Base-by-base conservation (phyloP, 1,140 invertebrate genomes). In the Hyles vespertilio region DNA sequence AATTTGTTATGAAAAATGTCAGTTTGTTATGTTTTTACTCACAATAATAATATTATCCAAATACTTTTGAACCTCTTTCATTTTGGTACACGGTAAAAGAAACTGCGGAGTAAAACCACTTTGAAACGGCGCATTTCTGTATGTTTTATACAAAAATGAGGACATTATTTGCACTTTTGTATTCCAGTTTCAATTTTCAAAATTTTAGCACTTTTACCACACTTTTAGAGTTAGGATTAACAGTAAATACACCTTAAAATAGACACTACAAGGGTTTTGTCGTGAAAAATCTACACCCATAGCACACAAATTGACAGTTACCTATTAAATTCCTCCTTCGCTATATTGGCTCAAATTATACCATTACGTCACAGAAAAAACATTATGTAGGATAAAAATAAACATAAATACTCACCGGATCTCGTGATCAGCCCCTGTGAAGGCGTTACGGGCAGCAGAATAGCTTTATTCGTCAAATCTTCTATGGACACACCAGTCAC, bases 381-480 rank as follows among this genome's bases (percentile, higher is more conserved):
- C 61, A 66, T 60, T 70, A 66, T 66, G 60, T 58, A 59, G 55
- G 67, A 74, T 81, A 65, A 74, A 86, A 88, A 88, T 70, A 72
- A 74, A 70, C 55, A 56, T 55, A 77, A 77, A 75, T 67, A 88
- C 84, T 77, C 69, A 87, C 84, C 85, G 78, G 74, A 81, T 72
- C 72, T 67, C 61, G 72, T 70, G 65, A 72, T 75, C 72, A 77
- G 59, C 67, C 74, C 81, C 72, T 80, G 82, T 64, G 63, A 76
- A 33, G 73, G 81, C 45, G 78, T 72, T 59, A 77, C 87, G 49
- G 87, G 87, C 61, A 89, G 70, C 63, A 89, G 74, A 48, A 89
- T 85, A 44, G 86, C 86, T 69, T 87, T 89, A 50, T 89, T 86
- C 69, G 85, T 87, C 78, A 89, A 80, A 73, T 89, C 87, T 58